Evolutionary conservation across 2,888 invertebrate species (phyloP).

Genomic region (Sesamia inferens): DNA sequence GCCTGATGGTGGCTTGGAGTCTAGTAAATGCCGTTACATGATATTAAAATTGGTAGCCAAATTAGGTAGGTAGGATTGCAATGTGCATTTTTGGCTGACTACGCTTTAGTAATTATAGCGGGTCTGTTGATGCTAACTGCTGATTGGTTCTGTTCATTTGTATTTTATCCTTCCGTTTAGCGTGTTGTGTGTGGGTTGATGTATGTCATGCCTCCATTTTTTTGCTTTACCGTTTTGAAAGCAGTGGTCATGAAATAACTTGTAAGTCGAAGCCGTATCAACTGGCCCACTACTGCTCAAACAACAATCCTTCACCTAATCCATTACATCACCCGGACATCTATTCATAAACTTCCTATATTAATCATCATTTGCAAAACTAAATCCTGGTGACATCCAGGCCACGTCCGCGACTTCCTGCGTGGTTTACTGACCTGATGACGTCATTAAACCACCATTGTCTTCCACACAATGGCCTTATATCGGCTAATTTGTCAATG

Average conservation of each 20-base stretch:
- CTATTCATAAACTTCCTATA: conserved; percentile 44
- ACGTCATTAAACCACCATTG: conserved; percentile 74
- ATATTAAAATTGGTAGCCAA: conserved; percentile 21
- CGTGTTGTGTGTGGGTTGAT: conserved; percentile 8
- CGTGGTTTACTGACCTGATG: conserved; percentile 64
- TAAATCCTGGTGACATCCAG: conserved; percentile 52
- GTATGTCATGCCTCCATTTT: too few species aligned
- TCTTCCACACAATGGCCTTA: conserved; percentile 81
- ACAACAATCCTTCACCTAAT: not conserved
- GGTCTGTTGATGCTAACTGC: conserved; percentile 7
- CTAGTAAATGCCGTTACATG: not conserved
- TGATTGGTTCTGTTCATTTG: conserved; percentile 21
- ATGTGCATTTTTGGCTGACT: conserved; percentile 20
- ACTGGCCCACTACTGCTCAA: not conserved
- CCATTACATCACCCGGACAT: conserved; percentile 38
- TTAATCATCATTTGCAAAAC: conserved; percentile 48
- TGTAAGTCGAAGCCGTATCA: not conserved
- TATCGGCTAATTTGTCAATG: conserved; percentile 74
- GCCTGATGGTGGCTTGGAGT: not conserved
- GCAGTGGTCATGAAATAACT: not conserved
- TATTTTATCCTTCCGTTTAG: conserved; percentile 10
- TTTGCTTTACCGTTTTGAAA: not conserved
- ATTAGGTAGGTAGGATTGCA: conserved; percentile 13
- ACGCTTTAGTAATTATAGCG: not conserved
- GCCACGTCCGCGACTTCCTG: conserved; percentile 65